phyloP scores from a whole-genome alignment of 30 jellyfish, hydroid and myxozoan genomes.

The Pelagia noctiluca region DNA sequence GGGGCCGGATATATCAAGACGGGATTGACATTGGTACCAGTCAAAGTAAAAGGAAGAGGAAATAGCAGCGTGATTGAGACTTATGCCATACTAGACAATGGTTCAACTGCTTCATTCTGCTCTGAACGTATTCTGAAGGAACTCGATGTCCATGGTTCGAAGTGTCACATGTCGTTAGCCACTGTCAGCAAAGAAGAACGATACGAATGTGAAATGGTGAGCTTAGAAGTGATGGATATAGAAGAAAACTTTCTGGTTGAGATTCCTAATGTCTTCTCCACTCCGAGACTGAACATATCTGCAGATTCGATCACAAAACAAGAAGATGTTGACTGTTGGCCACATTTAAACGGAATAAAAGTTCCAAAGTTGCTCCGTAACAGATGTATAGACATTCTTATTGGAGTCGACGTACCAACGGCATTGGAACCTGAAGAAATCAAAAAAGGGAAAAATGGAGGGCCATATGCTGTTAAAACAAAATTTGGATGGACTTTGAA shows the following conservation, averaged over 20 bases:
- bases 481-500: slow-evolving; percentile 44
- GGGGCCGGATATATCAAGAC: not conserved
- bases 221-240: slow-evolving; percentile 9
- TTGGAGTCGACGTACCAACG: slow-evolving; percentile 28
- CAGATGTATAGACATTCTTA: not conserved
- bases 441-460: slow-evolving; percentile 7
- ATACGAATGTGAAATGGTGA: not conserved
- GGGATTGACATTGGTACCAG: slow-evolving; percentile 26
- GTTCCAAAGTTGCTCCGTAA: not conserved
- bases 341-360: slow-evolving; percentile 12
- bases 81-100: slow-evolving; percentile 47
- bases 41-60: slow-evolving; percentile 32
- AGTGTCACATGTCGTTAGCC: slow-evolving; percentile 58
- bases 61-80: slow-evolving; percentile 24
- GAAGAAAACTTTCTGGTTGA: not conserved
- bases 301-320: not conserved
- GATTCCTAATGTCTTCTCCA: slow-evolving; percentile 3
- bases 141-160: slow-evolving; percentile 43
- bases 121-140: slow-evolving; percentile 43
- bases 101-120: slow-evolving; percentile 67
- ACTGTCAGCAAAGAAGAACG: slow-evolving; percentile 24
- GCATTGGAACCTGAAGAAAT: slow-evolving; percentile 41
- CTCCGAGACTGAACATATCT: not conserved
- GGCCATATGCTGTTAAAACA: slow-evolving; percentile 32
- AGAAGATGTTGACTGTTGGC: not conserved